A percentile compares a stretch with the other conserved stretches of the same genome.
Conservation (phyloP, 2,113 vertebrate species). For the Casuarius casuarius region DNA sequence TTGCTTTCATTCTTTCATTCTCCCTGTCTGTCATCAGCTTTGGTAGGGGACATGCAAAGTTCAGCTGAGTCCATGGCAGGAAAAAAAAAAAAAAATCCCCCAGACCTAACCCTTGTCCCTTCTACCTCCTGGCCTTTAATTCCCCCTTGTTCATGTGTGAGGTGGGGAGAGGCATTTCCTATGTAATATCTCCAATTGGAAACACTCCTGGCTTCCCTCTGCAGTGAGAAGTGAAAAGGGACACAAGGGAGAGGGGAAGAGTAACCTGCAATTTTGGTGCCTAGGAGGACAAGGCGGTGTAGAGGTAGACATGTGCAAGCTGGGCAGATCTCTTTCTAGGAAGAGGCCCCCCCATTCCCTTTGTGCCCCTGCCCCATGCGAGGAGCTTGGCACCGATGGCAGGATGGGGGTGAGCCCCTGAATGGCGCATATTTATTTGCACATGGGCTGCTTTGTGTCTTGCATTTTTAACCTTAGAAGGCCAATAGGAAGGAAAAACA, state of each 20-base stretch:
- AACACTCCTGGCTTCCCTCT: neutral
- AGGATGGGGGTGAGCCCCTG: neutral
- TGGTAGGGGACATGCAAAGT: neutral
- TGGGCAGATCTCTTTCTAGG: too few species aligned
- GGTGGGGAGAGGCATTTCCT: neutral
- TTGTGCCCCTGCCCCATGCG: neutral
- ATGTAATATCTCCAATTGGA: neutral
- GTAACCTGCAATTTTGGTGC: too few species aligned
- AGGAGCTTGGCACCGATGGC: neutral
- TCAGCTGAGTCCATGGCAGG: neutral
- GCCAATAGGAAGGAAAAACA: neutral
- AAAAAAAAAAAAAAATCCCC: neutral
- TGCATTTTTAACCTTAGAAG: neutral
- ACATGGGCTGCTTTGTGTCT: neutral
- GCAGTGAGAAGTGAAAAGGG: too few species aligned
- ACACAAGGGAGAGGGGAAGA: neutral
- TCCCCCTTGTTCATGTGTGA: rapidly evolving
- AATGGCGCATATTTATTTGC: neutral
- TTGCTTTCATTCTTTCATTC: neutral
- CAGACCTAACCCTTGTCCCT: neutral
- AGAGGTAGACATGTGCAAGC: too few species aligned
- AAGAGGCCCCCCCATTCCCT: neutral
- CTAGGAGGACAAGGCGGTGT: too few species aligned
- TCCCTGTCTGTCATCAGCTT: neutral
- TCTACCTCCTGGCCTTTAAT: neutral